Conservation (phyloP, 2,888 invertebrate genomes). For the Carpatolechia fugitivella region DNA sequence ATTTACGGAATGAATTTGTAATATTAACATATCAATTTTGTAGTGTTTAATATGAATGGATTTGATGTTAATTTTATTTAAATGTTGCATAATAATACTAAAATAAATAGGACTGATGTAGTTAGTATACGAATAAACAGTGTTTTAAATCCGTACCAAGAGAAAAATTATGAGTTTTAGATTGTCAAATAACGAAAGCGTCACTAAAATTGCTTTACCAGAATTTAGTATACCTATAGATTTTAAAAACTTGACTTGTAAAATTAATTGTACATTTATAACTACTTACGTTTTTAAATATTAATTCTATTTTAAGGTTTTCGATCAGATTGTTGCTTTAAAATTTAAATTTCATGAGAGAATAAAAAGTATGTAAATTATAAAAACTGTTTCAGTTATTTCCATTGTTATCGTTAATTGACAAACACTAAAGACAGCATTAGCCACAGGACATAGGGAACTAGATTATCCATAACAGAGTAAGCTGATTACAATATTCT, state of each 20-base stretch:
- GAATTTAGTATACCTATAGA: not conserved
- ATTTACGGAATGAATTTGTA: conserved; percentile 12
- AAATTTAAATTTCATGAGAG: conserved; percentile 50
- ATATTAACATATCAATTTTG: conserved; percentile 48
- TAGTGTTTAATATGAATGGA: conserved; percentile 23
- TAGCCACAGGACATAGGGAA: too few relatives aligned
- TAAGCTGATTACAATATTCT: too few relatives aligned
- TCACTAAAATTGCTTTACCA: not conserved
- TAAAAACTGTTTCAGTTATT: conserved; percentile 23
- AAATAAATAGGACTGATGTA: conserved; percentile 28
- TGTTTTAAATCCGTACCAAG: conserved; percentile 22
- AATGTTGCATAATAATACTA: conserved; percentile 18
- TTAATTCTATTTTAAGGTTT: conserved; percentile 45
- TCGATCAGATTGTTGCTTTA: conserved; percentile 52
- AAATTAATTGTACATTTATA: conserved; percentile 27
- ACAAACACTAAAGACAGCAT: too few relatives aligned
- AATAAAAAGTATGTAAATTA: conserved; percentile 46
- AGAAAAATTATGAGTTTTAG: not conserved
- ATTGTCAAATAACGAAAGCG: not conserved
- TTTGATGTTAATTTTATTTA: conserved; percentile 20
- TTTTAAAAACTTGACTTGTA: conserved; percentile 24
- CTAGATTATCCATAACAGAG: too few relatives aligned
- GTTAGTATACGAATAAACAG: conserved; percentile 30
- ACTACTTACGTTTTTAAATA: conserved; percentile 25
- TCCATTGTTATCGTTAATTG: too few relatives aligned